Evolutionary conservation across 2,888 invertebrate genomes (phyloP).

Genomic region (Deroplatys truncata): DNA sequence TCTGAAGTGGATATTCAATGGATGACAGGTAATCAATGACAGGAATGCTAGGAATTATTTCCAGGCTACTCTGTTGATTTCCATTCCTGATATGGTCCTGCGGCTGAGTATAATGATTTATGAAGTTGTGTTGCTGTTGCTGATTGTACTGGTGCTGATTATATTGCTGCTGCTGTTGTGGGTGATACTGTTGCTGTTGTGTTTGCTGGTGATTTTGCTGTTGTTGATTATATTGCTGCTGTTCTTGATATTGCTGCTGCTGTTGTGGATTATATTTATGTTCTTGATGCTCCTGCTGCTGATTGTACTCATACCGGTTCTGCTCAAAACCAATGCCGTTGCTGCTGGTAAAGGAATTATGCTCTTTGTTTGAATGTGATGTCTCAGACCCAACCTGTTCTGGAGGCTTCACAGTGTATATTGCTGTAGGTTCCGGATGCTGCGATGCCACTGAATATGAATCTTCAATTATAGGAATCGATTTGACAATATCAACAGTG

Average conservation of each 20-base stretch:
- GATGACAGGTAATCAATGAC: conserved; percentile 65
- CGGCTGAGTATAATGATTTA: background rate
- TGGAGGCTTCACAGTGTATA: background rate
- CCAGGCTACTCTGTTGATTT: conserved; percentile 41
- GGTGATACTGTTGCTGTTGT: background rate
- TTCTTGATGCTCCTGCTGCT: too few relatives aligned
- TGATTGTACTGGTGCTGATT: background rate
- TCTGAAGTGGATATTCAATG: conserved; percentile 66
- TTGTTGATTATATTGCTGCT: too few relatives aligned
- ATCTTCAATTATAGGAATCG: conserved; percentile 1
- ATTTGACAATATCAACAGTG: conserved; percentile 1
- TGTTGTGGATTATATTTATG: too few relatives aligned
- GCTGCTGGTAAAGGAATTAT: background rate
- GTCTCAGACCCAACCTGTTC: background rate
- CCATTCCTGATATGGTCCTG: background rate
- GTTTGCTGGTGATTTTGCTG: too few relatives aligned
- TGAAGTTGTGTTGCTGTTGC: background rate
- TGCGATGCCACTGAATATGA: background rate
- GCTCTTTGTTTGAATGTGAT: background rate
- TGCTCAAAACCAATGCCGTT: background rate
- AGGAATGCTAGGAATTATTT: conserved; percentile 61
- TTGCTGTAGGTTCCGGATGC: background rate
- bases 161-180: background rate
- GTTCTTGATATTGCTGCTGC: too few relatives aligned
- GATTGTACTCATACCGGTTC: too few relatives aligned